Percentiles rank a stretch among this genome's conserved stretches.
These are phyloP conservation scores for Cottoperca gobio DNA, from an alignment of 2,797 vertebrate genomes.

Conservation along the genomic window DNA sequence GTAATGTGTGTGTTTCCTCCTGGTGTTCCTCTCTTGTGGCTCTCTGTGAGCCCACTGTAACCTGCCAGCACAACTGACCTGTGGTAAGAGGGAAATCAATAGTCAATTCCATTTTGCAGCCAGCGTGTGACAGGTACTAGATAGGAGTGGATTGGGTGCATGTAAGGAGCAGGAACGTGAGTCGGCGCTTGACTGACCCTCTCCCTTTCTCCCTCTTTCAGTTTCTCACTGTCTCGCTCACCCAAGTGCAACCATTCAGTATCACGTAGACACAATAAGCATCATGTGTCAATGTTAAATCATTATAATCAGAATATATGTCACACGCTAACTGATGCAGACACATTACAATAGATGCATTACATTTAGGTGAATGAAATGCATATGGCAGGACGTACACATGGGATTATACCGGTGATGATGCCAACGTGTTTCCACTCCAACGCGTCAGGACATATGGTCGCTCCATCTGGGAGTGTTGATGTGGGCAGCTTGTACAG, in stretches of 20 bases:
- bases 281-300: slow-evolving; percentile 23
- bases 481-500: not conserved
- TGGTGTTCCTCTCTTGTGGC: slow-evolving; percentile 47
- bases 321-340: not conserved
- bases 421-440: slow-evolving; percentile 18
- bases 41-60: slow-evolving; percentile 66
- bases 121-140: slow-evolving; percentile 85
- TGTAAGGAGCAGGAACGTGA: slow-evolving; percentile 82
- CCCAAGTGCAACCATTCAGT: slow-evolving; percentile 31
- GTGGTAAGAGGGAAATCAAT: slow-evolving; percentile 86
- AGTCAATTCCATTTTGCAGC: slow-evolving; percentile 88
- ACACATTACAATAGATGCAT: not conserved
- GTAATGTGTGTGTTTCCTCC: slow-evolving; percentile 54
- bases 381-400: not conserved
- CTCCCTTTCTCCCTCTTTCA: not conserved
- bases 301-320: not conserved
- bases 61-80: slow-evolving; percentile 80
- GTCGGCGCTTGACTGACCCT: slow-evolving; percentile 72
- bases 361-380: not conserved
- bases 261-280: slow-evolving; percentile 15
- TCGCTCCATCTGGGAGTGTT: slow-evolving; percentile 35
- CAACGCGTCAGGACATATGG: slow-evolving; percentile 38
- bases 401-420: not conserved
- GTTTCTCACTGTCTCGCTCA: slow-evolving; percentile 22
- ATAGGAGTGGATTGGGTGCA: slow-evolving; percentile 86